A percentile compares a stretch with the other conserved stretches of the same genome.
Conservation (phyloP, 1,140 invertebrate species). For the Trachymyrmex cornetzi region DNA sequence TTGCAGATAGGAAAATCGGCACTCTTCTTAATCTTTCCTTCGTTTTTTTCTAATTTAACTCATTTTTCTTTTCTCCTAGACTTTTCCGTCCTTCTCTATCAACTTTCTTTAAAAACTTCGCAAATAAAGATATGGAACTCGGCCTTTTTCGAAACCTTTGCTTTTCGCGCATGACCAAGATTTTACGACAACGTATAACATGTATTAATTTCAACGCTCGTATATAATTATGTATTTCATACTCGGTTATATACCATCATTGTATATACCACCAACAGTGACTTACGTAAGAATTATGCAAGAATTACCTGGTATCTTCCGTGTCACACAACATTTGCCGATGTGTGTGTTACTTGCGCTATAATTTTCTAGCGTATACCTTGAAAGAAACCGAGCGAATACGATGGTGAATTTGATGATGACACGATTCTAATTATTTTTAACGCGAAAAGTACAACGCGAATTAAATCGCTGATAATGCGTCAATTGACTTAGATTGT, state of each 20-base stretch:
- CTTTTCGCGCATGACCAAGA: constrained; percentile 10
- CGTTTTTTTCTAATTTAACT: not conserved
- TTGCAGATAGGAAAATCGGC: constrained; percentile 27
- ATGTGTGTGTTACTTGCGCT: constrained; percentile 12
- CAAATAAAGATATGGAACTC: not conserved
- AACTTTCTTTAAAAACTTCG: constrained; percentile 2
- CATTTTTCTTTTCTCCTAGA: not conserved
- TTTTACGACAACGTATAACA: constrained; percentile 18
- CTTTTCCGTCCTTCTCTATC: not conserved
- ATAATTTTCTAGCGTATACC: constrained; percentile 22
- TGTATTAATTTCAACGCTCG: constrained; percentile 38
- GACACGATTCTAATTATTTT: not conserved
- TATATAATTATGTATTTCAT: constrained; percentile 23
- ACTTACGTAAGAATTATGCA: constrained; percentile 56
- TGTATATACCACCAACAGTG: not conserved
- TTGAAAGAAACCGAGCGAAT: not conserved
- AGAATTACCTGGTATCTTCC: constrained; percentile 37
- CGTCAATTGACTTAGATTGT: not conserved
- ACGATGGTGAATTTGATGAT: too few species aligned
- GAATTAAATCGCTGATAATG: not conserved
- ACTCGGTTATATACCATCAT: not conserved
- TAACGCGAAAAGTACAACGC: not conserved
- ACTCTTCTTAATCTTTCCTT: constrained; percentile 4
- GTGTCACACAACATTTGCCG: constrained; percentile 1
- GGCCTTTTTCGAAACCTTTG: not conserved